Evolutionary conservation across 2,113 vertebrate species (phyloP), one percentile per base, ranked within the genome.

Genomic region (Dicentrarchus labrax): DNA sequence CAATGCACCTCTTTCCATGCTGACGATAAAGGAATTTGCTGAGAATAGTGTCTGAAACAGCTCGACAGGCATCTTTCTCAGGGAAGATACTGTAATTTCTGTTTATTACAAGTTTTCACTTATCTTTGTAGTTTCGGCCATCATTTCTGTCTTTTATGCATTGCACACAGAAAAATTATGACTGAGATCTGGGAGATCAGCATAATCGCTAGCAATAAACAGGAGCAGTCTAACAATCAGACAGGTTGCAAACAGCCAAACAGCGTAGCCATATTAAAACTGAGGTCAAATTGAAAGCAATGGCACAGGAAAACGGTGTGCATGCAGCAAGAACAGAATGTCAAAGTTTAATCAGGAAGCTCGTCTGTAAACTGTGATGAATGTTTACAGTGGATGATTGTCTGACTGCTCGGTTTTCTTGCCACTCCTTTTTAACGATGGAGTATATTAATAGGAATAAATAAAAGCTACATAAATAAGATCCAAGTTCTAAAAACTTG

Each of bases 1-100:
- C 67, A 72, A 69, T 82, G 74, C 39, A 56, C 60, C 78, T 82
- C 39, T 82, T 81, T 77, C 47, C 19, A 50, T 22, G 51, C 57
- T 72, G 64, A 69, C 3, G 10, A 68, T 24, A 60, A 57, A 30
- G 6, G 22, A 45, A 30, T 78, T 74, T 62, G 21, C 64, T 41
- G 72, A 65, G 64, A 72, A 51, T 39, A 45, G 24, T 38, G 53
- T 50, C 74, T 65, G 5, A 76, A 80, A 10, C 2, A 6, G 39
- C 38, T 60, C 69, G 56, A 66, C 61, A 11, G 51, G 38, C 54
- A 47, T 68, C 45, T 74, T 13, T 72, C 17, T 17, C 10, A 24
- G 12, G 15, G 54, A 60, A 56, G 22, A 61, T 0, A 6, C 10
- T 36, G 12, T 45, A 13, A 21, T 51, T 65, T 72, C 7, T 72